Conservation (phyloP, 2,797 vertebrate species). For the Chaunax sp. region DNA sequence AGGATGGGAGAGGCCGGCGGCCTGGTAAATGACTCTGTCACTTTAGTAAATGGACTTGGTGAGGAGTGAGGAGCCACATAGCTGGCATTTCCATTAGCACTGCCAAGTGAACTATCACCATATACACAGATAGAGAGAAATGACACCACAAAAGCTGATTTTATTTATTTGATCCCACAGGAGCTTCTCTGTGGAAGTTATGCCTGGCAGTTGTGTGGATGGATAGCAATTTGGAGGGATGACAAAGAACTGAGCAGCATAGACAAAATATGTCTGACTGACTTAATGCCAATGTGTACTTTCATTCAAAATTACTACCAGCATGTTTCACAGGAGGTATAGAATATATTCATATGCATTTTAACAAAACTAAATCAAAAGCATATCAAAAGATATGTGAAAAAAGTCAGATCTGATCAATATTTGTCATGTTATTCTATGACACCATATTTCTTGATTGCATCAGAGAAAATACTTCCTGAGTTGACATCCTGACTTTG, state of each 20-base stretch:
- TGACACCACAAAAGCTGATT: conserved; percentile 45
- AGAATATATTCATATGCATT: neutral
- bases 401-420: neutral
- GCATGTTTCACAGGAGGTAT: neutral
- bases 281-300: conserved; percentile 1
- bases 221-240: conserved; percentile 8
- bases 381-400: neutral
- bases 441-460: neutral
- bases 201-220: conserved; percentile 18
- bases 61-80: conserved; percentile 79
- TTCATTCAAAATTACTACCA: conserved; percentile 13
- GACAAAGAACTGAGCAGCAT: conserved; percentile 1
- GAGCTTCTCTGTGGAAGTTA: conserved; percentile 15
- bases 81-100: conserved; percentile 81
- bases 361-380: neutral
- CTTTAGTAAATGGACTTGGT: conserved; percentile 87
- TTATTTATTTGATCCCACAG: conserved; percentile 46
- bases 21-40: conserved; percentile 88
- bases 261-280: conserved; percentile 17
- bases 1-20: conserved; percentile 80
- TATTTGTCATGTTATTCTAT: neutral
- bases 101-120: conserved; percentile 59
- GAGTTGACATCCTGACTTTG: no score
- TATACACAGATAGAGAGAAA: conserved; percentile 32
- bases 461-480: neutral